These are phyloP conservation scores for Leptodactylus fuscus DNA, from an alignment of 2,113 vertebrate genomes.

Conservation along the genomic window DNA sequence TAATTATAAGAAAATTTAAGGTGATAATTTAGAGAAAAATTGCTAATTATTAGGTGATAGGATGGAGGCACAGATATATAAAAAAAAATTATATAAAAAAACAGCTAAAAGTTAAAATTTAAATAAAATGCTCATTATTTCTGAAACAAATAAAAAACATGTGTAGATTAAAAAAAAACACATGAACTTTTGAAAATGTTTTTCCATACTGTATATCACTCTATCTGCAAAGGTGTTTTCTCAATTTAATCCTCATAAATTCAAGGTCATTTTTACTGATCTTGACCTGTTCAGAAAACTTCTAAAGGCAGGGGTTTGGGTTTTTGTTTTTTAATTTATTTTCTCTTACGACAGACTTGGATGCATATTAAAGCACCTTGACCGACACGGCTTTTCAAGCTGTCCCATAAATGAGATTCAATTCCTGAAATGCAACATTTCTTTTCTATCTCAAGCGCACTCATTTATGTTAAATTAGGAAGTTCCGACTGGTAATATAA, in stretches of 20 bases:
- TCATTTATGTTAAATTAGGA: conserved; percentile 28
- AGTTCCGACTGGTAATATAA: conserved; percentile 25
- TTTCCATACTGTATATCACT: too few species aligned
- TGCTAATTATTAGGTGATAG: too few species aligned
- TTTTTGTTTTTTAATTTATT: conserved; percentile 3
- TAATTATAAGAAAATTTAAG: too few species aligned
- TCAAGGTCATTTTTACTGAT: not conserved
- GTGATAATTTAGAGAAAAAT: too few species aligned
- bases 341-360: not conserved
- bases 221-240: not conserved
- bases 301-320: not conserved
- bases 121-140: too few species aligned
- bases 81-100: too few species aligned
- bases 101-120: too few species aligned
- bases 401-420: conserved; percentile 4
- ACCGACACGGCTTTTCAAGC: not conserved
- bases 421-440: conserved; percentile 17
- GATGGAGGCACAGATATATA: too few species aligned
- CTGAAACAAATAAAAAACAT: too few species aligned
- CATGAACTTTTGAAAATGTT: too few species aligned
- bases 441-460: conserved; percentile 12
- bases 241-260: not conserved
- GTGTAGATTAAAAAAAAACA: too few species aligned
- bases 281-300: not conserved
- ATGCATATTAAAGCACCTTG: conserved; percentile 17